Base-by-base conservation (phyloP, 2,113 vertebrate species). In the Antechinus flavipes region DNA sequence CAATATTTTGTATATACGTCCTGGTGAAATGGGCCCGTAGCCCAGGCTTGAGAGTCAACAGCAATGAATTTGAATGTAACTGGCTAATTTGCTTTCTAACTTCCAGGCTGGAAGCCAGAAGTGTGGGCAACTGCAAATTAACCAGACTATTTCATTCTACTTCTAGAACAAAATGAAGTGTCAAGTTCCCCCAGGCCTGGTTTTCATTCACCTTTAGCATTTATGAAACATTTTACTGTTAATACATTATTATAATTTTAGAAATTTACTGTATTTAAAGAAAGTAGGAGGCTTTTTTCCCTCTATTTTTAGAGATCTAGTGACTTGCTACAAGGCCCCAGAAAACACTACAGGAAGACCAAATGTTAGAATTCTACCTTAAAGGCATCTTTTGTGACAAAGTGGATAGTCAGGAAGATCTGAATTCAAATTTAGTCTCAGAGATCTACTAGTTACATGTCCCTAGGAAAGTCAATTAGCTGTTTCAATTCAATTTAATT, bases 51-150 rank as follows among this genome's bases (percentile, higher is more conserved):
- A 11, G 76, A 56, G 30, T 54, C 90, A 54, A n/a, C 27, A 91
- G 52, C 30, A 91, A 54, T 92, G 55, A 91, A 8, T 90, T 22
- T 95, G 56, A 95, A 91, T 95, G 95, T 93, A 84, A 94, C 30
- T 52, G 30, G 90, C 27, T 92, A 95, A 50, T 92, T 90, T 91
- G 54, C 90, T 90, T 95, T 91, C 90, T 89, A 93, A 2, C 30
- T 53, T 93, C 49, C 30, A 89, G 55, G 68, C 68, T 27, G 16
- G 94, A 95, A 93, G 91, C 92, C 97, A 95, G 92, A 56, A 10
- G 14, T 89, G 92, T 89, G 50, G 91, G 91, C 76, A 95, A 95
- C 54, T 55, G 26, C 26, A 93, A 91, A 95, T 68, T 35, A 84
- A 95, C 23, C 84, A 23, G 46, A 54, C 91, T 90, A 90, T 93